Conservation (phyloP, 2,797 vertebrate species). For the Dicrostonyx torquatus region DNA sequence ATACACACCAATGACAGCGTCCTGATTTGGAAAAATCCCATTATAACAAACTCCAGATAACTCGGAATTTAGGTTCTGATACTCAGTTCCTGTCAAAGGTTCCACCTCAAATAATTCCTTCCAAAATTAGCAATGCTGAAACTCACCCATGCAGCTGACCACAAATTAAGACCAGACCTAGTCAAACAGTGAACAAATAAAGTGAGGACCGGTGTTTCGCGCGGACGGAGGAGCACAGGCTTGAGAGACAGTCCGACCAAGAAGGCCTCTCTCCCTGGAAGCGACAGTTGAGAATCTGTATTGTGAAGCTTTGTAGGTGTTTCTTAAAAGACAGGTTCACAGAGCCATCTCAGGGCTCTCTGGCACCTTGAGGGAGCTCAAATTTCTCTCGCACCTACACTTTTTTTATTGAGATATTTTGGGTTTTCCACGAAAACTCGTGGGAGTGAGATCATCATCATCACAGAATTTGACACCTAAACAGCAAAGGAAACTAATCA, state of each 20-base stretch:
- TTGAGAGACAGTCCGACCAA: neutral
- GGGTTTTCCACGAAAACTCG: neutral
- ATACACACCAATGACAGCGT: constrained; percentile 19
- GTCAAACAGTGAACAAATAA: constrained; percentile 43
- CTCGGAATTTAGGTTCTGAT: constrained; percentile 61
- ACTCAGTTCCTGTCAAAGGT: constrained; percentile 63
- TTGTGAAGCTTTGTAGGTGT: neutral
- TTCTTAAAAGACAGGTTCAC: neutral
- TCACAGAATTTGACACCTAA: neutral
- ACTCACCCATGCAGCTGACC: constrained; percentile 55
- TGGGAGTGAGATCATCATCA: neutral
- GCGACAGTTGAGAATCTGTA: neutral
- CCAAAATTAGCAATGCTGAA: constrained; percentile 71
- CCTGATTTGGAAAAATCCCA: constrained; percentile 37
- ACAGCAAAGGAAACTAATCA: neutral
- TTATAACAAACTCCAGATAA: constrained; percentile 60
- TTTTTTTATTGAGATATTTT: neutral
- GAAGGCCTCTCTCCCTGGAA: neutral
- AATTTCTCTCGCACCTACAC: neutral
- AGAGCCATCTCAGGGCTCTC: neutral
- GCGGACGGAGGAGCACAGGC: neutral
- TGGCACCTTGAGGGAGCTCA: neutral
- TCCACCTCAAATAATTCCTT: constrained; percentile 58
- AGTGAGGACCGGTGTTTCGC: constrained; percentile 39
- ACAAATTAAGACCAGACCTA: constrained; percentile 65